These are phyloP conservation scores for Cottus gobio DNA, from an alignment of 2,113 vertebrate genomes.

Conservation along the genomic window DNA sequence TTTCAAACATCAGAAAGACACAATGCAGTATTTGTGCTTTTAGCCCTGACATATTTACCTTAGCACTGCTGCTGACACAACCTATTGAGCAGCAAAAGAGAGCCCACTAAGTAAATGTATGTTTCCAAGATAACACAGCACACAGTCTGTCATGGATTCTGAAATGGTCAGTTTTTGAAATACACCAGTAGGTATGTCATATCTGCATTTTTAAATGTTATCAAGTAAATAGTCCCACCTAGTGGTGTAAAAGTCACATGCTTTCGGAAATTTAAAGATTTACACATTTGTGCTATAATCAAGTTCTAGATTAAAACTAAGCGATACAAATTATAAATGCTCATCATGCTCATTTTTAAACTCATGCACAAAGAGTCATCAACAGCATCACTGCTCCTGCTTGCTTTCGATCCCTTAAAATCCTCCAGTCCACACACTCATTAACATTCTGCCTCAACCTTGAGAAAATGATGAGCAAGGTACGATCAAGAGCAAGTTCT, in stretches of 20 bases:
- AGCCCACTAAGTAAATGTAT: neutral
- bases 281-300: neutral
- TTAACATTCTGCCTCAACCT: constrained; percentile 71
- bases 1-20: constrained; percentile 2
- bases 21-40: neutral
- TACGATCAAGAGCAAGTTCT: constrained; percentile 56
- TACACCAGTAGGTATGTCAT: neutral
- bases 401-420: constrained; percentile 41
- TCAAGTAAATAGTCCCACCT: constrained; percentile 71
- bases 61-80: constrained; percentile 1
- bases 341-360: constrained; percentile 12
- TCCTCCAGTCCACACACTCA: constrained; percentile 20
- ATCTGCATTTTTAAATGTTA: constrained; percentile 1
- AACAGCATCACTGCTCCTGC: constrained; percentile 14
- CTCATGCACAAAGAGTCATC: neutral
- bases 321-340: neutral
- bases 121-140: neutral
- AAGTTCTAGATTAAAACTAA: neutral
- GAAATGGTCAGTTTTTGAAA: constrained; percentile 14
- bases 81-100: neutral
- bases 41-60: neutral
- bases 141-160: constrained; percentile 10
- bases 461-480: constrained; percentile 76
- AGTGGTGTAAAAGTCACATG: constrained; percentile 53
- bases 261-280: neutral